Conservation (phyloP, 2,797 vertebrate species). For the Acanthornis magna region DNA sequence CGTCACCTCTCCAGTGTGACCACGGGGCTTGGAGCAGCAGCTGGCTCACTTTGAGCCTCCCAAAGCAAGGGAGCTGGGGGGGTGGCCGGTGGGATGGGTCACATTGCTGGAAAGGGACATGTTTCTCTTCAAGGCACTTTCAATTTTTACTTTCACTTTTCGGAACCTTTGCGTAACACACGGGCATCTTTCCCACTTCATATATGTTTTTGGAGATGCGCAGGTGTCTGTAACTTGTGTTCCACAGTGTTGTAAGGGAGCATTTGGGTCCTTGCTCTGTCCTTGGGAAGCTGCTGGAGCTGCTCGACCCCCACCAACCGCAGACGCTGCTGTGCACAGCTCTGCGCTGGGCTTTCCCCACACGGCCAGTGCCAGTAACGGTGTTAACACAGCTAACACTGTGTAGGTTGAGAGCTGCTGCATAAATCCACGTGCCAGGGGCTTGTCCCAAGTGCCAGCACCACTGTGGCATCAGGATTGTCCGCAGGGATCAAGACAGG, state of each 20-base stretch:
- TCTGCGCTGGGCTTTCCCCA: accelerated
- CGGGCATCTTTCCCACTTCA: background rate
- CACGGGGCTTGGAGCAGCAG: accelerated
- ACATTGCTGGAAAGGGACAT: background rate
- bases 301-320: accelerated
- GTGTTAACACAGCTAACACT: background rate
- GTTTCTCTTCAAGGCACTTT: background rate
- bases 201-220: accelerated
- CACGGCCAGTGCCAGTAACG: accelerated
- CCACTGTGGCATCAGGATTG: background rate
- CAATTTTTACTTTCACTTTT: background rate
- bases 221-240: background rate
- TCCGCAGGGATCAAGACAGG: background rate
- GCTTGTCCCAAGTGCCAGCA: background rate
- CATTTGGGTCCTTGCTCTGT: background rate
- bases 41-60: background rate
- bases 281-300: background rate
- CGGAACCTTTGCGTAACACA: background rate
- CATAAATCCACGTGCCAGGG: background rate
- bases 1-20: background rate
- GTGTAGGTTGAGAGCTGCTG: background rate
- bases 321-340: background rate
- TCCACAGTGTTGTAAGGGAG: background rate
- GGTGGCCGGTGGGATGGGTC: background rate
- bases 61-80: background rate